A percentile compares a stretch with the other conserved stretches of the same genome.
Evolutionary conservation across 2,113 vertebrate species (phyloP).

Genomic region (Aegotheles bennettii): DNA sequence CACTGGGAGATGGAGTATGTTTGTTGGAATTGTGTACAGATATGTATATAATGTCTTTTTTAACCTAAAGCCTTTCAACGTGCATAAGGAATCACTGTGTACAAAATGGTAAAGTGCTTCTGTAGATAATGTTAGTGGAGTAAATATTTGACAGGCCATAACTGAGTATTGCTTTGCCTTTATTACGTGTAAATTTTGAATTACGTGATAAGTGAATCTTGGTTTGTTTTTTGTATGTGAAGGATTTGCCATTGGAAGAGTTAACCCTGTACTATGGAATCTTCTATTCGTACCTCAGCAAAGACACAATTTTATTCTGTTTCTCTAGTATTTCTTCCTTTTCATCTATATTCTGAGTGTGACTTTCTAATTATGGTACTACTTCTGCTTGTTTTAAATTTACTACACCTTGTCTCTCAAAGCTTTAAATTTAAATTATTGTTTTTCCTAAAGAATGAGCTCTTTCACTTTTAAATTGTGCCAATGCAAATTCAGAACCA

Average conservation of each 20-base stretch:
- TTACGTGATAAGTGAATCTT: constrained; percentile 67
- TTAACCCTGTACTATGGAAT: constrained; percentile 65
- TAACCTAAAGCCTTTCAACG: constrained; percentile 76
- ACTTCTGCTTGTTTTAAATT: constrained; percentile 60
- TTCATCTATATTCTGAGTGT: constrained; percentile 31
- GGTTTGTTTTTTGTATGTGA: constrained; percentile 72
- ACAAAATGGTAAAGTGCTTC: constrained; percentile 84
- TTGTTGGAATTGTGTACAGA: constrained; percentile 83
- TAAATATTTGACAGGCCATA: constrained; percentile 87
- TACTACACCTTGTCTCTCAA: constrained; percentile 33
- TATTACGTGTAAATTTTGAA: constrained; percentile 78
- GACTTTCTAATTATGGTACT: constrained; percentile 64
- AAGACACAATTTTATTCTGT: constrained; percentile 19
- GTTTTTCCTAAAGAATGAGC: not conserved
- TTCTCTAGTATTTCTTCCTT: constrained; percentile 8
- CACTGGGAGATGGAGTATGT: constrained; percentile 76
- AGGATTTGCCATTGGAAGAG: constrained; percentile 75
- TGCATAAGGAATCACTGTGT: constrained; percentile 85
- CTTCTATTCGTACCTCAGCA: constrained; percentile 69
- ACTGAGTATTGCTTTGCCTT: constrained; percentile 89
- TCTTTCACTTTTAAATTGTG: constrained; percentile 51
- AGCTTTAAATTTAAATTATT: constrained; percentile 64
- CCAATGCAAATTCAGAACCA: constrained; percentile 17
- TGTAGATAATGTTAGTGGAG: constrained; percentile 88
- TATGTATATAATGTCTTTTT: constrained; percentile 90